Evolutionary conservation across 1,140 invertebrate genomes (phyloP), one percentile per base, ranked within the genome.

Genomic region (Drosophila asahinai): DNA sequence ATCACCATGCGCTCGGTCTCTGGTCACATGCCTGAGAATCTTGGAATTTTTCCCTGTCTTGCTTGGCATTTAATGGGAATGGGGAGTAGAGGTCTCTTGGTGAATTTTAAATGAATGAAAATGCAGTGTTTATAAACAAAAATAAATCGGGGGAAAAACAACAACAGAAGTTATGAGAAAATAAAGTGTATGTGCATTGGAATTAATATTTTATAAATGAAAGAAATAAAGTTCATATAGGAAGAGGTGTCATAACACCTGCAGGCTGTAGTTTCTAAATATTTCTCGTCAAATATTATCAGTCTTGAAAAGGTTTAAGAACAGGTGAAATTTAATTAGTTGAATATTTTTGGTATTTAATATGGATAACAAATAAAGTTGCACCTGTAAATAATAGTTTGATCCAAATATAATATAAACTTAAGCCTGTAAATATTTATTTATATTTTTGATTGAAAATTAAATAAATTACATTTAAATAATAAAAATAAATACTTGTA

Each of bases 81-180:
- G 30, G 30, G 30, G 52, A 36, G 12, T 17, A 17, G 7, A 4
- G n/a, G n/a, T 38, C 19, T 55, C 14, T 40, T 15, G 14, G 54
- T 57, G 36, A 40, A 57, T 57, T 57, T 57, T 57, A 57, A 57
- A 57, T 57, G 54, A 57, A 57, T 57, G 54, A 40, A 57, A 57
- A 57, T 11, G 54, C 19, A 51, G 25, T 57, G 54, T 57, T 57
- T 57, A 57, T 57, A 57, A 57, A 55, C 54, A 55, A 55, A 55
- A 36, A 11, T 9, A 36, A 36, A 11, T 7, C 30, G 7, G 8
- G 8, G 8, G 6, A 0, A 11, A 12, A 11, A 36, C 11, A 22
- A 19, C 8, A 3, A 3, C 0, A 15, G 12, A 3, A 25, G 22
- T 25, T 25, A 25, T 25, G 22, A 3, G 22, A 25, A 25, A 25